Evolutionary conservation across 2,888 invertebrate genomes (phyloP), one percentile per base, ranked within the genome.

Genomic region (Standfussiana lucernea): DNA sequence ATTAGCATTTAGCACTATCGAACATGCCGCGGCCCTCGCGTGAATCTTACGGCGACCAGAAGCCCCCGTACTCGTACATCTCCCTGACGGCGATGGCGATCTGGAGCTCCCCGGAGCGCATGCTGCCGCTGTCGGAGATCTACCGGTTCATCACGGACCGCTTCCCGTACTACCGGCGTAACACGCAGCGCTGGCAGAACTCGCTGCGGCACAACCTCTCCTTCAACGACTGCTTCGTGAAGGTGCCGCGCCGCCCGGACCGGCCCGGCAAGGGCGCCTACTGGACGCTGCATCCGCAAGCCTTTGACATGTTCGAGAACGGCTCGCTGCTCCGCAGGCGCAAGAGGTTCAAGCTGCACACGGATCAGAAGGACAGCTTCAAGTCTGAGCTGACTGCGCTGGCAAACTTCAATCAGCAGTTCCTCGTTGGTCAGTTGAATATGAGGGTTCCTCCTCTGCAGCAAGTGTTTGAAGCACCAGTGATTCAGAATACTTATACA

Each of bases 51-150:
- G 99, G 99, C 94, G 99, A 99, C 95, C 99, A 99, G 96, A 99
- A 99, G 96, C 99, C 99, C 77, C 99, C 99, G 42, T 99, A 99
- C 95, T 99, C 99, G 65, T 99, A 99, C 96, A 99, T 99, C 91
- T 99, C 99, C 62, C 97, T 99, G 87, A 99, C 99, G 69, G 99
- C 99, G 82, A 99, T 99, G 99, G 99, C 99, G 79, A 99, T 99
- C 92, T 99, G 99, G 98, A 99, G 98, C 92, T 99, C 99, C 24
- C 98, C 98, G 74, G 99, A 99, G 95, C 99, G 99, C 96, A 99
- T 99, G 99, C 97, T 99, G 90, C 98, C 99, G 82, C 92, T 97
- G 88, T 96, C 94, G 64, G 95, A 93, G 91, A 95, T 93, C 90
- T 95, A 94, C 92, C 94, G 98, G 93, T 99, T 99, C 97, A 99